Evolutionary conservation across 23 tunicate species (phyloP), one percentile per base, ranked within the genome.

Genomic region (Ascidia mentula): DNA sequence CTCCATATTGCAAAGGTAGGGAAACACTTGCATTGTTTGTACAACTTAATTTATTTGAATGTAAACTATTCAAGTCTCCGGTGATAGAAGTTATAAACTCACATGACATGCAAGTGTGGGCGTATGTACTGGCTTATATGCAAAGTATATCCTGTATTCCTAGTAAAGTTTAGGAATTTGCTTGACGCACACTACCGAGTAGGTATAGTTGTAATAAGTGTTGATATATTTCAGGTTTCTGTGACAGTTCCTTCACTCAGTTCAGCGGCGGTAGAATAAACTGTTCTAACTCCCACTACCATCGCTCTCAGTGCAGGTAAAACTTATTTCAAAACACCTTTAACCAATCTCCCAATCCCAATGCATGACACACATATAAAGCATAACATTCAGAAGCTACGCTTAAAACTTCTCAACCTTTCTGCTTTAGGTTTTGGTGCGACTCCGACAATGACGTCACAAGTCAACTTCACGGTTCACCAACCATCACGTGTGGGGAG

Each of bases 1-100:
- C 82, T n/a, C 95, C 95, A 9, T 79, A 79, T 71, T 89, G 95
- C 76, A 84, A 72, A 84, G 95, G 93, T 87, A 69, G 40, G 12
- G 45, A 45, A 46, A 6, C n/a, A n/a, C n/a, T n/a, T n/a, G n/a
- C n/a, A n/a, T n/a, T n/a, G n/a, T 46, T 22, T 12, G 75, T 77
- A 18, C 59, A 53, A 32, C 31, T 32, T 20, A 60, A 45, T 26
- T 42, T 76, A n/a, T 39, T 31, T 46, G 38, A 4, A 6, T 18
- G 6, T 5, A 3, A 61, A 1, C 24, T 26, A 20, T 53, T 53
- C 24, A 42, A 42, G 15, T 42, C 53, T 53, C 24, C 28, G 22
- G 65, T 6, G 65, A 20, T 53, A 20, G 1, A 9, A 20, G 7
- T 53, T 53, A 3, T 53, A 5, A 9, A 6, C n/a, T n/a, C n/a